Evolutionary conservation across 1,140 invertebrate genomes (phyloP).

Genomic region (Sycobia sp.): DNA sequence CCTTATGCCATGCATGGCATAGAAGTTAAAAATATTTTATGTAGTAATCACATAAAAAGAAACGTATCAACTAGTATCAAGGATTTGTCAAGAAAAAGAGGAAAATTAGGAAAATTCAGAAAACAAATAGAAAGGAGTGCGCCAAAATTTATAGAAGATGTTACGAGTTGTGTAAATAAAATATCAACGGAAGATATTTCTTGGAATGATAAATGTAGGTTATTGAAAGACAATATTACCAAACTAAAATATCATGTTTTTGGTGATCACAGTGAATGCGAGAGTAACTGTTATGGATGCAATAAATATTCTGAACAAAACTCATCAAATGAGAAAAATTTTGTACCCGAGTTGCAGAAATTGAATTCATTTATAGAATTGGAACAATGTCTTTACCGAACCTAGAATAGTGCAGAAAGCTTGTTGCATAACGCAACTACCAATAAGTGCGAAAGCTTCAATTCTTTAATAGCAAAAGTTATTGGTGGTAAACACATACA

Average conservation of each 20-base stretch:
- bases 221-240: not conserved
- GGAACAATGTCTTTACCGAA: not conserved
- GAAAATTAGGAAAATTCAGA: too few species aligned
- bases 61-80: constrained; percentile 1
- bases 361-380: not conserved
- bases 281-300: too few species aligned
- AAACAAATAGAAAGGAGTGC: not conserved
- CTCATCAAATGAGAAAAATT: not conserved
- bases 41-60: not conserved
- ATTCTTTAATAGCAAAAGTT: too few species aligned
- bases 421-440: too few species aligned
- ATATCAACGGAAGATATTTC: not conserved
- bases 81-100: not conserved
- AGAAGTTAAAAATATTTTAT: constrained; percentile 12
- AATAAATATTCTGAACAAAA: not conserved
- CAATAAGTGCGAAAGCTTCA: too few species aligned
- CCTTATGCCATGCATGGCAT: not conserved
- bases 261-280: too few species aligned
- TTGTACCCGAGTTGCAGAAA: not conserved
- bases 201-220: too few species aligned
- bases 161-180: not conserved
- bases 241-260: too few species aligned
- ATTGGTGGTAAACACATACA: constrained; percentile 20
- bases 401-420: too few species aligned
- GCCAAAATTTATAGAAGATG: too few species aligned